A percentile compares a stretch with the other conserved stretches of the same genome.
Conservation (phyloP, 1,140 invertebrate genomes). For the Caerostris extrusa region DNA sequence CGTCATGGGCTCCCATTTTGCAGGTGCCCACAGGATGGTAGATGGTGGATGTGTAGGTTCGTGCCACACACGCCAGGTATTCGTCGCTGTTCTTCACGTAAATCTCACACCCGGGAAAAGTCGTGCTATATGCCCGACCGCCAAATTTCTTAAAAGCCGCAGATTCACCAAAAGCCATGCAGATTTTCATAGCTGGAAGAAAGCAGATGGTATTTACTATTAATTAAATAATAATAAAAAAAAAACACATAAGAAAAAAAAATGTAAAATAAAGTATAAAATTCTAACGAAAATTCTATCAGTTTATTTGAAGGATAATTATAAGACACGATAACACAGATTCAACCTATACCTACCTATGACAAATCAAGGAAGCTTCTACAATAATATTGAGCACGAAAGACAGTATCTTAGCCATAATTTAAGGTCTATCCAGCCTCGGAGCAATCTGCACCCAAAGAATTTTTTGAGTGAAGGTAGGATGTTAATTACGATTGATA, state of each 20-base stretch:
- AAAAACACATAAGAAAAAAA: too few relatives aligned
- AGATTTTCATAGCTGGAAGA: constrained; percentile 78
- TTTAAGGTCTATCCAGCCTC: too few relatives aligned
- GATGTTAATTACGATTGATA: too few relatives aligned
- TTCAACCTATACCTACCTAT: too few relatives aligned
- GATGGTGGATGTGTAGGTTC: constrained; percentile 88
- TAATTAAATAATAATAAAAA: background rate
- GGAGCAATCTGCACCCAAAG: too few relatives aligned
- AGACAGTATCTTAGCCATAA: too few relatives aligned
- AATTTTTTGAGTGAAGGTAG: too few relatives aligned
- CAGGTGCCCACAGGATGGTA: constrained; percentile 95
- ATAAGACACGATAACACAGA: background rate
- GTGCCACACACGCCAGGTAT: constrained; percentile 92
- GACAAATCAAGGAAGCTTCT: too few relatives aligned
- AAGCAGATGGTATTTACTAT: background rate
- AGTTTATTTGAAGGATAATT: too few relatives aligned
- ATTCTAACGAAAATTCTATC: too few relatives aligned
- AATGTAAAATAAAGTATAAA: too few relatives aligned
- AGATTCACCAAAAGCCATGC: constrained; percentile 76
- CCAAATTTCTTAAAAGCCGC: constrained; percentile 76
- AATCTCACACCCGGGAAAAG: constrained; percentile 86
- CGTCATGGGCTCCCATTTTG: constrained; percentile 95
- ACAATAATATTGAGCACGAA: too few relatives aligned
- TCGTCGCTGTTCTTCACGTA: constrained; percentile 88
- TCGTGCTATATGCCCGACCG: constrained; percentile 79